Evolutionary conservation across 2,113 vertebrate species (phyloP), one percentile per base, ranked within the genome.

Genomic region (Rhinopomastus cyanomelas): DNA sequence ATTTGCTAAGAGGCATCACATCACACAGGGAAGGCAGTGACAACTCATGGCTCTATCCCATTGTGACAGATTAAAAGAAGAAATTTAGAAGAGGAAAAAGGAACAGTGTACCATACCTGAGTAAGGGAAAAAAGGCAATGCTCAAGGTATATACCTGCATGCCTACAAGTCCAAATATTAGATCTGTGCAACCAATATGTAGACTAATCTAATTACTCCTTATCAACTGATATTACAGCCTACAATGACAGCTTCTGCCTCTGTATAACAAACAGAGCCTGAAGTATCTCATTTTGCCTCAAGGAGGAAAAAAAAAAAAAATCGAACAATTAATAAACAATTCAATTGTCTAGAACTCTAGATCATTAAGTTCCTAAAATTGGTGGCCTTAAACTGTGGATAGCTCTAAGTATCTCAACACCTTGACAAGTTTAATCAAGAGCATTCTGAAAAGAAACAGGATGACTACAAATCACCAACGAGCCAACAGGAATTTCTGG

Each of bases 161-260:
- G n/a, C 53, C 82, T 75, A 26, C 25, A 71, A 84, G 34, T 66
- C 21, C 15, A 89, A 69, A 51, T 39, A 66, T 5, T 68, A 8
- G 16, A 69, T 68, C 29, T 48, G 27, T 3, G 2, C 53, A 81
- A 55, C 11, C 30, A 71, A 49, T 34, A 78, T 0, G 0, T 2
- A 34, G n/a, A 37, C 48, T 48, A 56, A 78, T 18, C 29, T 52
- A 48, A 39, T 66, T 53, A 55, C 9, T 32, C 22, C 44, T 69
- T 61, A 13, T 26, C 23, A 61, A 32, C 5, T 87, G 16, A 42
- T 64, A 75, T 75, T 39, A 53, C 17, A 60, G 22, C 7, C 17
- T 22, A 48, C 3, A 1, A 67, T 39, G 36, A 49, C 55, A 37
- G 11, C 12, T 77, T 72, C 81, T 78, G 37, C 5, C 69, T 46